Base-by-base conservation (phyloP, 2,113 vertebrate genomes). In the Choloepus hoffmanni region DNA sequence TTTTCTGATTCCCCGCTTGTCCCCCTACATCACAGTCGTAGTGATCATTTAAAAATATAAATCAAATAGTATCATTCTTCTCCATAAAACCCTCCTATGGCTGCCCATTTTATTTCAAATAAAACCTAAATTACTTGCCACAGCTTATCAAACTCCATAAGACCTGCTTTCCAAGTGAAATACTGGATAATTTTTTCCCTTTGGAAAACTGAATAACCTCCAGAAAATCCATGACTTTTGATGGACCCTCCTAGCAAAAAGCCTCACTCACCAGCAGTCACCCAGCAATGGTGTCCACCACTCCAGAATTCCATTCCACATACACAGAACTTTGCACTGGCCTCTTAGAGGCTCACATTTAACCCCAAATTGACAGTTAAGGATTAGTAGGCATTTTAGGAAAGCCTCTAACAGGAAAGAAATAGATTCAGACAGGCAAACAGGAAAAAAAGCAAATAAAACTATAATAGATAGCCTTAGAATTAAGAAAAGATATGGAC, bases 41-140 rank as follows among this genome's bases (percentile, higher is more conserved):
- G 65, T 36, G 2, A 83, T 94, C 19, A 67, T 24, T 68, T 72
- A 67, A 77, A 89, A 95, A 67, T 92, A 79, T 60, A 86, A 85
- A 65, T 50, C n/a, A 73, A 26, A 10, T 36, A 36, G 11, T 45
- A 74, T 55, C 14, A 26, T 2, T 63, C 24, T 48, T 67, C 76
- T 83, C 58, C 43, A 86, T 33, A 89, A 93, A 81, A 45, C 13
- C 3, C 19, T 84, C 15, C 50, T 60, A 10, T 24, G 23, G 15
- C 55, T 96, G 36, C 30, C 53, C 73, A 45, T 53, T 28, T 81
- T 60, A 40, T 3, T 79, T 79, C 92, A 82, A 85, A 76, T 90
- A 76, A 81, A 83, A 82, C 48, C 8, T 26, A 36, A 84, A 26
- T 30, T 76, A 45, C 10, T 85, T 92, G 9, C 7, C 23, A 26